A percentile compares a stretch with the other conserved stretches of the same genome.
Conservation (phyloP, 2,797 vertebrate genomes). For the Coregonus ussuriensis region DNA sequence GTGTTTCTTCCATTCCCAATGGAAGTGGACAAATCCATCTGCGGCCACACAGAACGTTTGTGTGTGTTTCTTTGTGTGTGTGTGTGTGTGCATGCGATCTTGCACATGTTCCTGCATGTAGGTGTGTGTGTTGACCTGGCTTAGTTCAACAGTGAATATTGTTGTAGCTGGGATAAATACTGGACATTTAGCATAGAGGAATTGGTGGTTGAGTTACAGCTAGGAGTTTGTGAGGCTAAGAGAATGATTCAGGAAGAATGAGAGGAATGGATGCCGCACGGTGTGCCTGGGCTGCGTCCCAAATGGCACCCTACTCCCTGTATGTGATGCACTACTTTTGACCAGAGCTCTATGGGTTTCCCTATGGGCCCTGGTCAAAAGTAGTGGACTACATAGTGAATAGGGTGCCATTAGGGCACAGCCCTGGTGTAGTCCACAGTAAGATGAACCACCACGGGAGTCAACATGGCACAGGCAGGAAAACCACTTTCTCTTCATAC, state of each 20-base stretch:
- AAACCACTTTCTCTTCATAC: too few species aligned
- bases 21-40: too few species aligned
- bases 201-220: background rate
- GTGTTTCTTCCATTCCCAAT: too few species aligned
- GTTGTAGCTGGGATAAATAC: background rate
- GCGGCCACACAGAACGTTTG: background rate
- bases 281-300: background rate
- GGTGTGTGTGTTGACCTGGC: background rate
- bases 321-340: background rate
- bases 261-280: background rate
- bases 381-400: too few species aligned
- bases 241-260: background rate
- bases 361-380: too few species aligned
- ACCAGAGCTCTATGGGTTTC: too few species aligned
- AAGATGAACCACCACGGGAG: background rate
- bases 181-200: background rate
- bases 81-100: background rate
- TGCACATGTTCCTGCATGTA: background rate
- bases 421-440: background rate
- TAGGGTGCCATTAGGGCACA: too few species aligned
- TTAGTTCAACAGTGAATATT: background rate
- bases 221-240: background rate
- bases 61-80: too few species aligned
- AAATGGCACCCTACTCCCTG: background rate
- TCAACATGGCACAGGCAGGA: background rate